Evolutionary conservation across 2,113 vertebrate genomes (phyloP), one percentile per base, ranked within the genome.

Genomic region (Pontoporia blainvillei): DNA sequence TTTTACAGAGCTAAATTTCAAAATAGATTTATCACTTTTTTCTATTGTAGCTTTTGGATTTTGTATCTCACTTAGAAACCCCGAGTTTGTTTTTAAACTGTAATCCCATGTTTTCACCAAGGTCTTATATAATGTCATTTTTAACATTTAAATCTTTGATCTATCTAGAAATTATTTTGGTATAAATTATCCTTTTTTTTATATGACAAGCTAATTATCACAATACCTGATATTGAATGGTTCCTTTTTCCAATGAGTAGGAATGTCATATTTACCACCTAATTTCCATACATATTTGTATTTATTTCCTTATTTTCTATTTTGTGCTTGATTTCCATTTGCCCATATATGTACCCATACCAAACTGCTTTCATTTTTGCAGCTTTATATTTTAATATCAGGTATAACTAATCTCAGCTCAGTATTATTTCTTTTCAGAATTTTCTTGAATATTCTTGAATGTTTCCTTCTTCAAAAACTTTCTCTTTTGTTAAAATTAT

Each of bases 261-360:
- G 8, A 67, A 88, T 93, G 23, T 31, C 39, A 86, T 17, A 81
- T 69, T 93, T 86, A 91, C 29, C 29, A 27, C n/a, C 75, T 79
- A 90, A 72, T 67, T 67, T 85, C 49, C 36, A 75, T 36, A 69
- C 4, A 2, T 61, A 52, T 10, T 62, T 67, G 10, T 27, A 36
- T 73, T 18, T 91, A 41, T 85, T 57, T 41, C 27, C 79, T 66
- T 23, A 73, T 93, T 96, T 95, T 96, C 49, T 73, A 11, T n/a
- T 88, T 89, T 88, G 46, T 91, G 64, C 14, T 92, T 14, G 44
- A 49, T 75, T 75, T 36, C 94, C 46, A 89, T 91, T 69, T 14
- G 2, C 81, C 31, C 10, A 34, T 41, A 25, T 72, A 66, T 29
- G 27, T 59, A 25, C 25, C 29, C 59, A 34, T 20, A 36, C 2